These are phyloP conservation scores for Craniophora ligustri DNA, from an alignment of 2,888 invertebrate species.

Conservation along the genomic window DNA sequence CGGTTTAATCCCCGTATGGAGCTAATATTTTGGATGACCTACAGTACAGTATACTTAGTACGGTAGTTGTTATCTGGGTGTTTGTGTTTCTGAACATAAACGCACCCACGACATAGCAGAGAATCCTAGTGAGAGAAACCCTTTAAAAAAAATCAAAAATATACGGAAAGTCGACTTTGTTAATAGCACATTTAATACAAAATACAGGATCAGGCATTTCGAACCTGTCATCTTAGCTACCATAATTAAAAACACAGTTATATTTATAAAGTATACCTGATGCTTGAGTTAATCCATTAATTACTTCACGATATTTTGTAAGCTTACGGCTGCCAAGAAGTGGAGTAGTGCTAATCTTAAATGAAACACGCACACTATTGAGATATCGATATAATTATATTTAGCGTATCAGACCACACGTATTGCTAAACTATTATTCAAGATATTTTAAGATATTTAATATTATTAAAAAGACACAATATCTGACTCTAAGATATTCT, in stretches of 20 bases:
- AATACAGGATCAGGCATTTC: conserved; percentile 7
- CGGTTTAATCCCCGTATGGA: too few relatives aligned
- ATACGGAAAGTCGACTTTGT: conserved; percentile 34
- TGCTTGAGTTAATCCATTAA: conserved; percentile 19
- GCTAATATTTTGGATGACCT: too few relatives aligned
- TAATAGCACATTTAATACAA: conserved; percentile 25
- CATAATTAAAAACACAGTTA: conserved; percentile 21
- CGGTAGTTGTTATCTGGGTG: too few relatives aligned
- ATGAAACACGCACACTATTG: background rate
- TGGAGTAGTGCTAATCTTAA: conserved; percentile 2
- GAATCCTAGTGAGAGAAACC: too few relatives aligned
- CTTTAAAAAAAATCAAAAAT: too few relatives aligned
- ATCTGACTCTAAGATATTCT: too few relatives aligned
- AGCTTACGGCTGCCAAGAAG: conserved; percentile 8
- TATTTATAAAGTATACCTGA: conserved; percentile 22
- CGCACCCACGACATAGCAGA: too few relatives aligned
- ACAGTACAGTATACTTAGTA: too few relatives aligned
- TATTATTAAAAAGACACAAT: too few relatives aligned
- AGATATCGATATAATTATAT: background rate
- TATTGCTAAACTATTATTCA: too few relatives aligned
- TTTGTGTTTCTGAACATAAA: too few relatives aligned
- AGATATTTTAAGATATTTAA: background rate
- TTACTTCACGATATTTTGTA: conserved; percentile 16
- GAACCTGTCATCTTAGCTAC: conserved; percentile 26
- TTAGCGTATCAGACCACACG: too few relatives aligned